phyloP scores from a whole-genome alignment of 2,888 invertebrate species.

The Girardia tigrina region DNA sequence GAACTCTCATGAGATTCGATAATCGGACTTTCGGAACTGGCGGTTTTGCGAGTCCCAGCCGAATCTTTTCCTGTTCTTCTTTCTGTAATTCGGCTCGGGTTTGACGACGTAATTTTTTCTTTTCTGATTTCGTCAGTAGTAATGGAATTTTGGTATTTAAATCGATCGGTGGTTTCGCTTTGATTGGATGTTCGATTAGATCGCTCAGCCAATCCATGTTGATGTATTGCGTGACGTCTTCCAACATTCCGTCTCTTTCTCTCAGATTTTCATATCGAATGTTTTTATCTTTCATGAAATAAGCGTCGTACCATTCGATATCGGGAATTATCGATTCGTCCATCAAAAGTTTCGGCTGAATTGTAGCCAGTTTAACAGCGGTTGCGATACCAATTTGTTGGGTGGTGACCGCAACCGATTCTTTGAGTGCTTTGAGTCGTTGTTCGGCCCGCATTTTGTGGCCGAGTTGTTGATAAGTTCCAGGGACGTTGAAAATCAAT shows the following conservation, averaged over 20 bases:
- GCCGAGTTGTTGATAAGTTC: neutral
- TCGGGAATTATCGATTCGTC: conserved; percentile 62
- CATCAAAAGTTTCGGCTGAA: conserved; percentile 64
- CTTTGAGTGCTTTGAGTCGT: conserved; percentile 80
- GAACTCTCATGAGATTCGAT: conserved; percentile 61
- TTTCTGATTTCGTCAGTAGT: conserved; percentile 82
- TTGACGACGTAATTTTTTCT: conserved; percentile 84
- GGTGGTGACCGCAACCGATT: conserved; percentile 87
- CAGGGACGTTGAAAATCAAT: neutral
- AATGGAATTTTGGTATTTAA: conserved; percentile 62
- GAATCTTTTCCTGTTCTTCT: conserved; percentile 91
- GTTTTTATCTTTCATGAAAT: conserved; percentile 26
- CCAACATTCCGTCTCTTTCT: neutral
- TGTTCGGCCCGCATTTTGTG: conserved; percentile 63
- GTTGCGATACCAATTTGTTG: conserved; percentile 93
- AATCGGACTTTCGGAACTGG: conserved; percentile 72
- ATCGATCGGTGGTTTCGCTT: conserved; percentile 68
- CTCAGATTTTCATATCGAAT: neutral
- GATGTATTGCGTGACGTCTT: neutral
- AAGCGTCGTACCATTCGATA: conserved; percentile 93
- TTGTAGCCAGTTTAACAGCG: conserved; percentile 81
- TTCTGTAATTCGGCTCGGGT: conserved; percentile 89
- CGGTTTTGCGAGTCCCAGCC: conserved; percentile 79
- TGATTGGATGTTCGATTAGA: conserved; percentile 90
- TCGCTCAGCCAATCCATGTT: conserved; percentile 60